These are phyloP conservation scores for Huso huso DNA, from an alignment of 2,797 vertebrate genomes.

Conservation along the genomic window DNA sequence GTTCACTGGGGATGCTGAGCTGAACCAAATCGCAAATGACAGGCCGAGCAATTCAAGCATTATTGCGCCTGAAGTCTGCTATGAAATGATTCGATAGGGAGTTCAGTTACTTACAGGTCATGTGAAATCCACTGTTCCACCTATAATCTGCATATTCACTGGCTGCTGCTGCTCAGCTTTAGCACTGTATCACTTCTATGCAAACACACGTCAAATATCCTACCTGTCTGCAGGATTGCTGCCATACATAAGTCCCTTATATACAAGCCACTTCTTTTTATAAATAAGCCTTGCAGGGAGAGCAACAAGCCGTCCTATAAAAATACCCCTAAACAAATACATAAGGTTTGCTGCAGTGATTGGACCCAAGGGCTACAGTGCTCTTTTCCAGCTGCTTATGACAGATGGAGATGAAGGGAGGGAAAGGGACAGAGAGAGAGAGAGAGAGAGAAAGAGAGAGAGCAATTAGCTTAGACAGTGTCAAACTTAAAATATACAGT, in stretches of 20 bases:
- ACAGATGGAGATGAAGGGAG: constrained; percentile 9
- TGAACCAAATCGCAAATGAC: neutral
- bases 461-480: neutral
- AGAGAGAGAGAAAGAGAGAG: neutral
- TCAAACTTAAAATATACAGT: no score
- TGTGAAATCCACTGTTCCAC: neutral
- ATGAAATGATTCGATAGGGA: constrained; percentile 1
- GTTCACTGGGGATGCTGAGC: neutral
- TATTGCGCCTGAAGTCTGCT: neutral
- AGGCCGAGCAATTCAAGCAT: neutral
- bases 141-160: neutral
- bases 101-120: constrained; percentile 2
- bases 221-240: neutral
- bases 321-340: neutral
- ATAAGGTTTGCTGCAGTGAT: constrained; percentile 20
- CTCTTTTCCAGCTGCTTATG: constrained; percentile 13
- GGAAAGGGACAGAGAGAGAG: constrained; percentile 2
- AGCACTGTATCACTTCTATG: neutral
- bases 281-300: neutral
- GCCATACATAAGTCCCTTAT: neutral
- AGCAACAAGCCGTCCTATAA: neutral
- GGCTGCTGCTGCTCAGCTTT: neutral
- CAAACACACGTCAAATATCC: neutral
- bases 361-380: constrained; percentile 25
- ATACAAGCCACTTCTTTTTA: neutral